Percentiles rank a stretch among this genome's conserved stretches.
These are phyloP conservation scores for Carlito syrichta DNA, from an alignment of 2,113 vertebrate genomes.

Conservation along the genomic window DNA sequence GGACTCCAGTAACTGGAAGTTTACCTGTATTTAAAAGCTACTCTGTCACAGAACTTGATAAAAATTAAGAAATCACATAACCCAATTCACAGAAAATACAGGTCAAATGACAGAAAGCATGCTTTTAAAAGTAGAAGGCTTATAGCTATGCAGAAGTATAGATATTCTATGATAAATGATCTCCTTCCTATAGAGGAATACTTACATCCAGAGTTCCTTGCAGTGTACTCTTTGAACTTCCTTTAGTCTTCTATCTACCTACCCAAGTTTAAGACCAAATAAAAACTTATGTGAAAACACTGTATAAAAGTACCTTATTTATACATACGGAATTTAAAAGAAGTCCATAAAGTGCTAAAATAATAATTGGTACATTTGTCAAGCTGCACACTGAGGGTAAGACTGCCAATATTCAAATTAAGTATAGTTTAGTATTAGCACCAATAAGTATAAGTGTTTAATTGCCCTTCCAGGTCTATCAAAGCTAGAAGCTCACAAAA, in stretches of 20 bases:
- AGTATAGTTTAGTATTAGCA: neutral
- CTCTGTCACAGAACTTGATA: neutral
- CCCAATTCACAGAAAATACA: neutral
- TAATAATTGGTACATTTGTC: neutral
- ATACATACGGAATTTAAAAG: neutral
- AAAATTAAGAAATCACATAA: neutral
- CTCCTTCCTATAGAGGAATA: neutral
- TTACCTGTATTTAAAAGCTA: neutral
- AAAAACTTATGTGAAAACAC: neutral
- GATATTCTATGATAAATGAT: neutral
- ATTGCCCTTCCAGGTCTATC: neutral
- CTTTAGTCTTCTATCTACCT: neutral
- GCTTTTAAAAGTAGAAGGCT: neutral
- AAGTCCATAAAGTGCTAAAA: neutral
- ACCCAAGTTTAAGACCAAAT: neutral
- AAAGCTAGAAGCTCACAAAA: neutral
- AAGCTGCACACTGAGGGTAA: neutral
- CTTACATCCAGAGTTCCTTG: neutral
- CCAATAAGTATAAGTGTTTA: neutral
- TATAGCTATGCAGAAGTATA: neutral
- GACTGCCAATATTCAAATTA: neutral
- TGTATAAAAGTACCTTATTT: neutral
- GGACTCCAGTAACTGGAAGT: neutral
- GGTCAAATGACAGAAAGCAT: neutral
- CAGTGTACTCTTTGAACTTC: neutral